Base-by-base conservation (phyloP, 2,113 vertebrate genomes). In the Riparia riparia region DNA sequence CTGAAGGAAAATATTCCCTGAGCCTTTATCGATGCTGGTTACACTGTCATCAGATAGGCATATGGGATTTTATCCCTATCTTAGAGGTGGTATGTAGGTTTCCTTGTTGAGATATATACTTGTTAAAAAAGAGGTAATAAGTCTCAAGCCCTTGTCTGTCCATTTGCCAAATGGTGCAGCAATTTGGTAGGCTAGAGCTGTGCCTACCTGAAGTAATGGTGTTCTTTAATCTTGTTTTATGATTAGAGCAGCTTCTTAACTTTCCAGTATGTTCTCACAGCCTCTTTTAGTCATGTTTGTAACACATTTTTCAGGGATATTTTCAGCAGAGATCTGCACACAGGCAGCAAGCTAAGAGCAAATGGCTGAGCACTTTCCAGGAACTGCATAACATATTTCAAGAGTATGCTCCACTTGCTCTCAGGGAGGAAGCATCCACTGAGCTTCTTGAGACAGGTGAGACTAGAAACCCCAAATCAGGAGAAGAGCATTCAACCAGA, bases 381-480 rank as follows among this genome's bases (percentile, higher is more conserved):
- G 97, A 91, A 61, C 95, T 97, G 29, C 76, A 61, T 60, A 85
- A 63, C 6, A 25, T 97, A 78, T 82, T 98, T 56, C 96, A 96
- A 53, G 68, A 95, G 34, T 90, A 42, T 56, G 93, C 78, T 49
- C 86, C 49, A 3, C 68, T 94, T 92, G 91, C 91, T 34, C 39
- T 97, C 5, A 82, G 96, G 7, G 70, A 97, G 65, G 90, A 97
- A 76, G 57, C 61, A 73, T 93, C 96, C 2, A 6, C 82, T 21
- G 74, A 49, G 19, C 82, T 98, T 28, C 96, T 98, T 34, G 94
- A 93, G 83, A 97, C 97, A 97, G 97, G 97, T 97, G 70, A 88
- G 74, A 32, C 82, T 32, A 72, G 72, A 71, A 84, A 66, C 31
- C 14, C 64, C 61, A 63, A 87, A 34, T 47, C 20, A 85, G 63